These are phyloP conservation scores for Zootermopsis nevadensis DNA, from an alignment of 2,888 invertebrate species.

Conservation along the genomic window DNA sequence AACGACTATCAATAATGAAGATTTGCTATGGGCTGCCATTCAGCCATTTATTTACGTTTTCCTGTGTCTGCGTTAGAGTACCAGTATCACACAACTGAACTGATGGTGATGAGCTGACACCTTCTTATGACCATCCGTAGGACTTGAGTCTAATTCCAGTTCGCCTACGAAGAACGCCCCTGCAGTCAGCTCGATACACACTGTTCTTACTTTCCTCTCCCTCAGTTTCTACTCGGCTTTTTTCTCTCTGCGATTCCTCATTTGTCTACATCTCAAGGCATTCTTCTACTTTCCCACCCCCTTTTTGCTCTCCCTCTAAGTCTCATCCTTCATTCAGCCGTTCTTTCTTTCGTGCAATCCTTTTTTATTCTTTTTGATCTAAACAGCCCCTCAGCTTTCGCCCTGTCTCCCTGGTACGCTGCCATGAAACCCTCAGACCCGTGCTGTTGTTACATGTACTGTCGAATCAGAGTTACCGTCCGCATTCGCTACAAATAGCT, in stretches of 20 bases:
- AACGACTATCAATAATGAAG: too few relatives aligned
- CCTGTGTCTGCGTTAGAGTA: too few relatives aligned
- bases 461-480: not conserved
- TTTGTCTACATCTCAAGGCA: conserved; percentile 20
- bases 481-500: too few relatives aligned
- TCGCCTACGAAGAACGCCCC: too few relatives aligned
- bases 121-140: too few relatives aligned
- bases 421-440: not conserved
- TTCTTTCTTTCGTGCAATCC: not conserved
- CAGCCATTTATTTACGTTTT: too few relatives aligned
- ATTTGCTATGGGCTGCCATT: too few relatives aligned
- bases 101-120: too few relatives aligned
- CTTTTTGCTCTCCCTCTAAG: not conserved
- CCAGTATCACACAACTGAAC: too few relatives aligned
- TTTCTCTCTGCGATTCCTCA: conserved; percentile 24
- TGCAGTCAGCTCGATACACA: not conserved
- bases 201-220: not conserved
- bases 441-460: not conserved
- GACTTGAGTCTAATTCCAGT: too few relatives aligned
- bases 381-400: conserved; percentile 19
- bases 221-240: not conserved
- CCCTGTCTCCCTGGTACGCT: not conserved
- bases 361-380: conserved; percentile 20
- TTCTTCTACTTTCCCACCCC: conserved; percentile 19
- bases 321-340: conserved; percentile 22